Evolutionary conservation across 2,113 vertebrate genomes (phyloP).

Genomic region (Buteo buteo): DNA sequence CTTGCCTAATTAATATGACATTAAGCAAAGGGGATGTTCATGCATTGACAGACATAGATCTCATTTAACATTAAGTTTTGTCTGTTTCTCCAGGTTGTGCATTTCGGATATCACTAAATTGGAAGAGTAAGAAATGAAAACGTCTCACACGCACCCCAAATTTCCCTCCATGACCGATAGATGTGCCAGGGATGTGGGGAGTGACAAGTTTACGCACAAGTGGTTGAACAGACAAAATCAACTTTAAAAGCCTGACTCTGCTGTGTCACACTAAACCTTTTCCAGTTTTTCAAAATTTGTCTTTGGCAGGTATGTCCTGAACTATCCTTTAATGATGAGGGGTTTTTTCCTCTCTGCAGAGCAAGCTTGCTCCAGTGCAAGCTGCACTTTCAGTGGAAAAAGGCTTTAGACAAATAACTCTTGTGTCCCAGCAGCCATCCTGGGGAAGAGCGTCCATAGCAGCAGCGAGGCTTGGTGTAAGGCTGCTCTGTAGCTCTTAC

Average conservation of each 20-base stretch:
- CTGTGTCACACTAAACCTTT: background rate
- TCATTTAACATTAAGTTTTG: background rate
- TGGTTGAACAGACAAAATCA: background rate
- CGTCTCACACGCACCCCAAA: accelerated
- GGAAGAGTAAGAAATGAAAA: too few species aligned
- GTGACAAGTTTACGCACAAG: accelerated
- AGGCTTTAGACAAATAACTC: background rate
- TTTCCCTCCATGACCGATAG: accelerated
- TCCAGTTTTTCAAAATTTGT: background rate
- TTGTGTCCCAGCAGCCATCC: background rate
- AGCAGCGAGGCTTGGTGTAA: background rate
- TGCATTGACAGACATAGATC: background rate
- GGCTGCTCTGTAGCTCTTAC: background rate
- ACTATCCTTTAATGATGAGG: background rate
- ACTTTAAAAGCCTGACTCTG: background rate
- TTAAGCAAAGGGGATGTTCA: background rate
- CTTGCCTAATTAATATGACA: background rate
- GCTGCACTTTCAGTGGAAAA: accelerated
- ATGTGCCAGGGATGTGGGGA: accelerated
- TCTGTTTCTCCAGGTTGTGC: background rate
- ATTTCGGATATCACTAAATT: background rate
- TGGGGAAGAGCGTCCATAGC: accelerated
- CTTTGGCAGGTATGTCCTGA: background rate
- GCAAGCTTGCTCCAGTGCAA: background rate
- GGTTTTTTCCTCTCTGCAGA: background rate